Conservation (phyloP, 92 coral and sea anemone genomes). For the Parazoanthus atlanticus region DNA sequence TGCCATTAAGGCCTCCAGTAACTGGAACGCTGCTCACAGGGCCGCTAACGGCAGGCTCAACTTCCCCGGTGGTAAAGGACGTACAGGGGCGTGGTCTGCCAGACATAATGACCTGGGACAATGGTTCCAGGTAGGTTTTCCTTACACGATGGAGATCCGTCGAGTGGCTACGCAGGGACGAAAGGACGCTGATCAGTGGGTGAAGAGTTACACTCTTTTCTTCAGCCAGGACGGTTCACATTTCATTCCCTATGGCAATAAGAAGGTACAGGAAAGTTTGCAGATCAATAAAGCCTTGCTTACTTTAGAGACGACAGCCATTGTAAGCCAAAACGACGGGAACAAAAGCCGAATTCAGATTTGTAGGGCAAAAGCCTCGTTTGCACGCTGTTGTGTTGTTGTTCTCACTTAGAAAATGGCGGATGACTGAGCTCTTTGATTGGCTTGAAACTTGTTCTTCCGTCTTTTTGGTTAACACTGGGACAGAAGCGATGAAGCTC, state of each 20-base stretch:
- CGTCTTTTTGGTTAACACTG: too few relatives aligned
- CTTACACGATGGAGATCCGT: slow-evolving; percentile 14
- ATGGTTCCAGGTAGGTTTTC: not conserved
- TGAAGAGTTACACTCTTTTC: slow-evolving; percentile 8
- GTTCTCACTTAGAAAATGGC: too few relatives aligned
- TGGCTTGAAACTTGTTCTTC: too few relatives aligned
- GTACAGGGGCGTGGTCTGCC: slow-evolving; percentile 23
- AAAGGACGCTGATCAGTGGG: slow-evolving; percentile 6
- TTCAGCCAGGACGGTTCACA: not conserved
- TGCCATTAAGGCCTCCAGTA: not conserved
- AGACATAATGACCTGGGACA: not conserved
- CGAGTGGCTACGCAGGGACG: slow-evolving; percentile 28
- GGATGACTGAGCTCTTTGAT: too few relatives aligned
- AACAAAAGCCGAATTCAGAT: too few relatives aligned
- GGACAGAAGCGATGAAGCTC: too few relatives aligned
- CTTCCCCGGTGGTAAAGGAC: not conserved
- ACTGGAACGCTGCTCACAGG: slow-evolving; percentile 7
- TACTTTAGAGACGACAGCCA: too few relatives aligned
- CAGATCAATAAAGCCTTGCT: too few relatives aligned
- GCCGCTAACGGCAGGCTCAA: slow-evolving; percentile 25
- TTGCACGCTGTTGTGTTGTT: too few relatives aligned
- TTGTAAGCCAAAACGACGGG: too few relatives aligned
- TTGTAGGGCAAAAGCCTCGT: too few relatives aligned
- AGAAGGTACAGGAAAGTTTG: not conserved
- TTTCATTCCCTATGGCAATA: slow-evolving; percentile 4